Evolutionary conservation across 2,113 vertebrate genomes (phyloP), one percentile per base, ranked within the genome.

Genomic region (Pipra filicauda): DNA sequence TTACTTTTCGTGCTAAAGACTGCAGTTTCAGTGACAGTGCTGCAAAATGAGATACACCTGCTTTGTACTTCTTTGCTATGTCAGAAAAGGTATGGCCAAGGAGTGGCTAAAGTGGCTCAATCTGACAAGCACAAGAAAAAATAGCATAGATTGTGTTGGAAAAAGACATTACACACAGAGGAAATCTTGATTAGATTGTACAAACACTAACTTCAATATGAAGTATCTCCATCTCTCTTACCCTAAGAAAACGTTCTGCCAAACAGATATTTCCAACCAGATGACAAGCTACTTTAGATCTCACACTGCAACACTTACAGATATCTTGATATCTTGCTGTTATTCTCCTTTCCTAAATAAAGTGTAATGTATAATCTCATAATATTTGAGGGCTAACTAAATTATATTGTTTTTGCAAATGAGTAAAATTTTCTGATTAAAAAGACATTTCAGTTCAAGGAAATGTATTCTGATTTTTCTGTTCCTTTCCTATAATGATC

Each of bases 101-200:
- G 31, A 95, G 67, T 30, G 30, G 41, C 14, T 55, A 4, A 5
- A 70, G 43, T 3, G 28, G 35, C 31, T 61, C 49, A 31, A 20
- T 8, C 13, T 41, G 30, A 92, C 31, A 87, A 67, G 26, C 15
- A 52, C 0, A 0, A 87, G 30, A 31, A 72, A 85, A 80, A 67
- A 24, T 0, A 71, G 12, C 20, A 37, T 0, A 41, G 22, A 35
- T 15, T 43, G 75, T 9, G 3, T 1, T 51, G 23, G 59, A 49
- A 73, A 73, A 85, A 57, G 24, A 55, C 27, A 71, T 16, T 22
- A 57, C 16, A 22, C 8, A 4, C n/a, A 61, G 48, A 88, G 3
- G 8, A 85, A 69, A 59, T 44, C 33, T 23, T 37, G 3, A 73
- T 35, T 33, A 72, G 12, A 69, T 5, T 49, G n/a, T 61, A 52